Base-by-base conservation (phyloP, 92 coral and sea anemone species). In the Porites lobata region DNA sequence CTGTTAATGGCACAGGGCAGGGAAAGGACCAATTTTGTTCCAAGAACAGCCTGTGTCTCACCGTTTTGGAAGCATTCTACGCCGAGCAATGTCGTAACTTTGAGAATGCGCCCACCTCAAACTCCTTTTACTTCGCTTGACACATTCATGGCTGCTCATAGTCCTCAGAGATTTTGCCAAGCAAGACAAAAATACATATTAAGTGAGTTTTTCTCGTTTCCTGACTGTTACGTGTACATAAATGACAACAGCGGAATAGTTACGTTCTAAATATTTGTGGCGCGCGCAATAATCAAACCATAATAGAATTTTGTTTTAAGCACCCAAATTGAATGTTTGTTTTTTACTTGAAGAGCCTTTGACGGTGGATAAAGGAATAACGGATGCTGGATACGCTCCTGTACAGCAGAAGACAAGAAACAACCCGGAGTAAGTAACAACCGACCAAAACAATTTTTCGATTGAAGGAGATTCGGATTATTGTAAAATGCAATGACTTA, bases 101-200 rank as follows among this genome's bases (percentile, higher is more conserved):
- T 95, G 81, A 95, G 92, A 80, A 93, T 95, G 98, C 86, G 95
- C 18, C 96, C 98, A 3, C 92, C 94, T 17, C 92, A 92, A 50
- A 89, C 94, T 19, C 89, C 95, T 9, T 95, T 95, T 62, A 93
- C 98, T 13, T 95, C 99, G 56, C 87, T 97, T 7, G 99, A 97
- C 77, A 92, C 99, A 51, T 95, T 97, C 78, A 95, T 97, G 99
- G 96, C 99, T 15, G 96, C 99, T 51, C 99, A 97, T 69, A 95
- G 97, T 67, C 97, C 99, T 52, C 91, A 97, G 63, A 89, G 97
- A 94, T 92, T 90, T 80, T 96, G 96, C 91, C 93, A 90, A 84
- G 84, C 92, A 69, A 95, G 98, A 78, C 99, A 95, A 79, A 97
- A 94, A 79, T 97, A 94, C 80, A 85, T 97, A 66, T 89, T 97